Evolutionary conservation across 2,797 vertebrate genomes (phyloP).

Genomic region (Cuculus canorus): DNA sequence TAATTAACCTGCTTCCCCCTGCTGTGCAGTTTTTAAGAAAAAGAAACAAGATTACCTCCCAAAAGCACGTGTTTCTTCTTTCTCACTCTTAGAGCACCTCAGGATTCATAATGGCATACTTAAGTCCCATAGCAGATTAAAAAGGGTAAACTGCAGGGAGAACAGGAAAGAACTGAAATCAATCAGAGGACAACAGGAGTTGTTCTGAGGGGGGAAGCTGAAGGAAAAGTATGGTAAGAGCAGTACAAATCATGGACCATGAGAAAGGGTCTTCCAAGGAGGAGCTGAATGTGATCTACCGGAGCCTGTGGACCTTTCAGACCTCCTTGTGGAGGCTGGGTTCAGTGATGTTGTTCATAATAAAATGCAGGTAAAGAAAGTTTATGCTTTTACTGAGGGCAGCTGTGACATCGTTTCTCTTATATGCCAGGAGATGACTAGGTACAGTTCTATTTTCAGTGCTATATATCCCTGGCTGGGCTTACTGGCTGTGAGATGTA

Average conservation of each 20-base stretch:
- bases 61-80: background rate
- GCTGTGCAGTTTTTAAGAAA: background rate
- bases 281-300: background rate
- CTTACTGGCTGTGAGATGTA: background rate
- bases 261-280: background rate
- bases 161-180: background rate
- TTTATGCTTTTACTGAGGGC: background rate
- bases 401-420: background rate
- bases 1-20: background rate
- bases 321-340: background rate
- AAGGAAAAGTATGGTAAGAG: background rate
- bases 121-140: background rate
- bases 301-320: background rate
- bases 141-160: background rate
- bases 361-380: background rate
- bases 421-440: background rate
- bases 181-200: background rate
- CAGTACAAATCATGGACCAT: background rate
- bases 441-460: background rate
- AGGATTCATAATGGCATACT: background rate
- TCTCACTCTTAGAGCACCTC: background rate
- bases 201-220: background rate
- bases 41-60: background rate
- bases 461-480: background rate
- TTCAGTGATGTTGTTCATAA: rapidly evolving